phyloP scores from a whole-genome alignment of 2,888 invertebrate genomes.

The Polyommatus icarus region DNA sequence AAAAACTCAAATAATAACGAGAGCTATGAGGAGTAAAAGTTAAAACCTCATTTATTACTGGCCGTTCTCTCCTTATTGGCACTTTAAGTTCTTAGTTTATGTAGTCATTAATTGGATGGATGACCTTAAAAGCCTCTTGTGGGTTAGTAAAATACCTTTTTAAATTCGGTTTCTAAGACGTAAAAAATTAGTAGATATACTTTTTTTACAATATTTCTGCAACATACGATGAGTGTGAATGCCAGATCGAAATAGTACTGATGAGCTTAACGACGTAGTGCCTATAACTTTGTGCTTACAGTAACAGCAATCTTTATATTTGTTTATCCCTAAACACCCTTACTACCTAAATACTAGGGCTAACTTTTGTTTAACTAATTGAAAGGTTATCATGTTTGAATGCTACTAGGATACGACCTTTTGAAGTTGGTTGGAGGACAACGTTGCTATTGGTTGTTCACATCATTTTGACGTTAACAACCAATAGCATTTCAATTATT shows the following conservation, averaged over 20 bases:
- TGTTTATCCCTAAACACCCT: conserved; percentile 32
- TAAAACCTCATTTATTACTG: too few species aligned
- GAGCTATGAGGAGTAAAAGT: too few species aligned
- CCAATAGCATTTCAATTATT: too few species aligned
- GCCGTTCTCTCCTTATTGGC: background rate
- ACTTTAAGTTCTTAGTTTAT: background rate
- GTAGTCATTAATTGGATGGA: too few species aligned
- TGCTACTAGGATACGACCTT: background rate
- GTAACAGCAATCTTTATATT: conserved; percentile 53
- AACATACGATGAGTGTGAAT: conserved; percentile 60
- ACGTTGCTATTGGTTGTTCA: too few species aligned
- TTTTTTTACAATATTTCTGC: conserved; percentile 29
- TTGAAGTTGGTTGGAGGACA: background rate
- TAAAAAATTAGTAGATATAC: background rate
- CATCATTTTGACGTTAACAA: too few species aligned
- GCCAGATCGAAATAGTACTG: conserved; percentile 79
- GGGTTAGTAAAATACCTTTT: background rate
- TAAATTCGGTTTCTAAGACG: background rate
- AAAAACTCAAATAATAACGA: too few species aligned
- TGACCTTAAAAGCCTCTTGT: background rate
- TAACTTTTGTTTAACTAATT: background rate
- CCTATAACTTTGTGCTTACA: conserved; percentile 81
- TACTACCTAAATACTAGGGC: background rate
- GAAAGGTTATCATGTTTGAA: background rate
- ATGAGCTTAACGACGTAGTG: conserved; percentile 84